Evolutionary conservation across 2,797 vertebrate genomes (phyloP), one percentile per base, ranked within the genome.

Genomic region (Gambusia yucatana): DNA sequence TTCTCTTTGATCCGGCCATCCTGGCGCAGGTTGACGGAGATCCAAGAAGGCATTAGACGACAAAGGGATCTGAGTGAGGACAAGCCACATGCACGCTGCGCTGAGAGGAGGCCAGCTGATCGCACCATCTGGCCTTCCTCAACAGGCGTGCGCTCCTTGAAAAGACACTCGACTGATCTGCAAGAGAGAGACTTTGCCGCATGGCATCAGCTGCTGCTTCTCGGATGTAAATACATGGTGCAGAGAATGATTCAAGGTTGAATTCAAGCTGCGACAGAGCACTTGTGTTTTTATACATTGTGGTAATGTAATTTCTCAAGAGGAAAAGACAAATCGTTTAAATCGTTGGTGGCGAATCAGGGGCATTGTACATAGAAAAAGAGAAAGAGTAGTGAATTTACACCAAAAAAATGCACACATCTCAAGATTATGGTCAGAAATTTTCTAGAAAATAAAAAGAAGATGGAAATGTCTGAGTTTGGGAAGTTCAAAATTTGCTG

Each of bases 21-120:
- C 88, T 85, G 85, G 85, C 79, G 63, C 83, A 83, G 87, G 81
- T 84, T 90, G 84, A 92, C 77, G 74, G 80, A 86, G 88, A 90
- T 88, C 90, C 89, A 88, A 85, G 82, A 75, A 84, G 86, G 84
- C 90, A 83, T 93, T 88, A 91, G 82, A 87, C 67, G 80, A 93
- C 90, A 91, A 89, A 93, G 89, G 88, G 87, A 91, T 89, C 75
- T 76, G 86, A 93, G 82, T 59, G 88, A 89, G 91, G 89, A 93
- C 92, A 82, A 86, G 88, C 81, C 76, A 67, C 86, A 84, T 90
- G 81, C 79, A 87, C 76, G 87, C 86, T 80, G 88, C 86, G 92
- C 87, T 78, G 82, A 80, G 82, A 88, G 87, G 82, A 93, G 88
- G 83, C 86, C 88, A 86, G 91, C 88, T 91, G 91, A 95, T 86